Conservation (phyloP, 2,797 vertebrate species). For the Dallia pectoralis region DNA sequence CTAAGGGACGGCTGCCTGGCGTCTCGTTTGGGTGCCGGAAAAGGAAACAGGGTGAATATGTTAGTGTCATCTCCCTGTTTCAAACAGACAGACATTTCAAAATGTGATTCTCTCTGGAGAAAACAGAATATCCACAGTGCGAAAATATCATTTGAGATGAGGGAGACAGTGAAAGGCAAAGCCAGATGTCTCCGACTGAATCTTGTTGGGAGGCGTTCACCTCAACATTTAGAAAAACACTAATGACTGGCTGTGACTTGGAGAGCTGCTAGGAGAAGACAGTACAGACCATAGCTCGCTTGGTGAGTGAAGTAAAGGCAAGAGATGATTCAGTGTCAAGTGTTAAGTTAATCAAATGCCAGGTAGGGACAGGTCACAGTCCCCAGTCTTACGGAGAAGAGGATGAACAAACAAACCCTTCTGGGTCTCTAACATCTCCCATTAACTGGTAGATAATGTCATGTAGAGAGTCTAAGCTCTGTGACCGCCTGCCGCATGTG, state of each 20-base stretch:
- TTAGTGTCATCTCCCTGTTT: conserved; percentile 74
- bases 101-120: conserved; percentile 70
- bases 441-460: conserved; percentile 46
- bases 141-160: conserved; percentile 73
- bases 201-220: conserved; percentile 64
- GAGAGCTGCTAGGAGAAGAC: neutral
- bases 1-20: conserved; percentile 25
- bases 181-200: conserved; percentile 66
- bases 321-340: conserved; percentile 61
- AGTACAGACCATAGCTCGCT: conserved; percentile 24
- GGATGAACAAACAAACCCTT: neutral
- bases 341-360: conserved; percentile 66
- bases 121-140: conserved; percentile 58
- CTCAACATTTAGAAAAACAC: conserved; percentile 50
- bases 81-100: conserved; percentile 72
- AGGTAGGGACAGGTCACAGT: conserved; percentile 61
- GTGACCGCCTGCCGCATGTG: conserved; percentile 36
- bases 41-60: conserved; percentile 67
- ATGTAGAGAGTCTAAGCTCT: conserved; percentile 56
- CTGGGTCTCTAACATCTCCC: neutral
- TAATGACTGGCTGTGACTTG: conserved; percentile 8
- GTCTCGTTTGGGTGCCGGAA: conserved; percentile 46
- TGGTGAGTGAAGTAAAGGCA: conserved; percentile 28
- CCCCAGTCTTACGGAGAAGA: conserved; percentile 26
- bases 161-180: conserved; percentile 56